phyloP scores from a whole-genome alignment of 2,113 vertebrate genomes.

The Pontoporia blainvillei region DNA sequence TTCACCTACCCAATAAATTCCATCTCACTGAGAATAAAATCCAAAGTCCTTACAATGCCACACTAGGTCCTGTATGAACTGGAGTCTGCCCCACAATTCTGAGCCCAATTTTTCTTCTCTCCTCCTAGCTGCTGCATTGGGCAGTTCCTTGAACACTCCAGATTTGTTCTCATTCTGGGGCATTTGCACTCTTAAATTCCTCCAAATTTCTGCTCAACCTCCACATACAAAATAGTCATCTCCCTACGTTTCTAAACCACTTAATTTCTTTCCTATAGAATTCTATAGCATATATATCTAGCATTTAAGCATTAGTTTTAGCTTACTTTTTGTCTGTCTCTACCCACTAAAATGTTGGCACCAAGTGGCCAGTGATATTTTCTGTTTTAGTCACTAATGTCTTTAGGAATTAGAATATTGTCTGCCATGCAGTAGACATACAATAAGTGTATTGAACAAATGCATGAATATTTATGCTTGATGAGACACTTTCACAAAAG shows the following conservation, averaged over 20 bases:
- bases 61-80: rapidly evolving
- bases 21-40: neutral
- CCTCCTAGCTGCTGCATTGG: neutral
- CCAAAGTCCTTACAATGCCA: neutral
- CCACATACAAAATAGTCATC: neutral
- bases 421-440: neutral
- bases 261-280: neutral
- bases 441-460: neutral
- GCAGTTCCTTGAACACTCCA: neutral
- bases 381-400: neutral
- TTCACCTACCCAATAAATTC: neutral
- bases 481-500: neutral
- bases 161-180: rapidly evolving
- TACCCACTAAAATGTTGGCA: neutral
- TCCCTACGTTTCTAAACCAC: neutral
- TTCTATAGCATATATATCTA: neutral
- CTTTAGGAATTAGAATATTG: neutral
- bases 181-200: neutral
- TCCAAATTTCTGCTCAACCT: neutral
- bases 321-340: neutral
- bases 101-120: neutral
- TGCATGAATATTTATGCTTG: neutral
- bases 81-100: neutral
- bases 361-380: neutral
- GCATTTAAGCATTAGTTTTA: neutral